Conservation (phyloP, 1,140 invertebrate genomes). For the Sycobia sp. region DNA sequence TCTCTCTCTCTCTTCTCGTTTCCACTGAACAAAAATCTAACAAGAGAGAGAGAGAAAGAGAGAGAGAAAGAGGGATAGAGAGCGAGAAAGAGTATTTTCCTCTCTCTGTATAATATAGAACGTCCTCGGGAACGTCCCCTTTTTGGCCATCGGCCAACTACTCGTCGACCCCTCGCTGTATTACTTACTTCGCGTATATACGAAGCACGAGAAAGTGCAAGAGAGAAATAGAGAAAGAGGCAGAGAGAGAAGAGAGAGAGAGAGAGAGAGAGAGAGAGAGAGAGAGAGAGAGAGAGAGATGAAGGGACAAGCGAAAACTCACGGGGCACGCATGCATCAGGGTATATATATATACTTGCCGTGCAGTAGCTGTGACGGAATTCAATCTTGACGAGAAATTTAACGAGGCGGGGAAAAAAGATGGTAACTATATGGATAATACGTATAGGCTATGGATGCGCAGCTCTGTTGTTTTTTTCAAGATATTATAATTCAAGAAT, state of each 20-base stretch:
- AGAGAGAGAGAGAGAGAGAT: background rate
- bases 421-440: too few species aligned
- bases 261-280: background rate
- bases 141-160: conserved; percentile 29
- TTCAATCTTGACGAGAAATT: too few species aligned
- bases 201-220: background rate
- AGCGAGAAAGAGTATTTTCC: too few species aligned
- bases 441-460: too few species aligned
- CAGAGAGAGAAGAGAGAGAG: background rate
- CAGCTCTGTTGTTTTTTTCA: too few species aligned
- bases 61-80: too few species aligned
- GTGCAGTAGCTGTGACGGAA: too few species aligned
- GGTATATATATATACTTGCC: too few species aligned
- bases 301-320: too few species aligned
- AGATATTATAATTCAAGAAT: too few species aligned
- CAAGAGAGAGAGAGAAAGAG: background rate
- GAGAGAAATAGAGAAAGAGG: background rate
- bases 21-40: conserved; percentile 12
- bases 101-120: background rate
- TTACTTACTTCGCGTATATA: conserved; percentile 23
- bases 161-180: conserved; percentile 17
- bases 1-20: conserved; percentile 29
- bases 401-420: too few species aligned
- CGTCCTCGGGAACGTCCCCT: conserved; percentile 1
- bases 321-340: too few species aligned